Evolutionary conservation across 2,113 vertebrate genomes (phyloP).

Genomic region (Nothocercus nigrocapillus): DNA sequence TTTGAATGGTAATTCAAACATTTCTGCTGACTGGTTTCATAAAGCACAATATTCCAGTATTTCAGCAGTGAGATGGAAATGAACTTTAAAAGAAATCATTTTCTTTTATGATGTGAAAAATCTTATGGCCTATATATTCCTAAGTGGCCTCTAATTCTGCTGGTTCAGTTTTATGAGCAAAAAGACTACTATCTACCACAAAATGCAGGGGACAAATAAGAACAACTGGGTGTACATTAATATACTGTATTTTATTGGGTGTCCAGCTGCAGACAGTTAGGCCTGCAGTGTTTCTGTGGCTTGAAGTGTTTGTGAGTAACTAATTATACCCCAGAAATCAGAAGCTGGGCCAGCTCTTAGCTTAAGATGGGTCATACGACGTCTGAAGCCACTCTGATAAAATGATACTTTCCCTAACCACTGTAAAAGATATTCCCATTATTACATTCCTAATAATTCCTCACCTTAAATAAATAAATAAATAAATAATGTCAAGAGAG

Average conservation of each 20-base stretch:
- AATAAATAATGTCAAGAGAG: neutral
- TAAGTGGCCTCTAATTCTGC: neutral
- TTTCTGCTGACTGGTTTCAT: neutral
- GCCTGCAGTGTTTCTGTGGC: neutral
- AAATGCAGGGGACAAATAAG: neutral
- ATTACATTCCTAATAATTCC: constrained; percentile 1
- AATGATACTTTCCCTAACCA: neutral
- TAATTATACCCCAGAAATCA: neutral
- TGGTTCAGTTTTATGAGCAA: neutral
- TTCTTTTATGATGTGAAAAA: neutral
- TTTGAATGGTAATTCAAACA: neutral
- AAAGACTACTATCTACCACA: neutral
- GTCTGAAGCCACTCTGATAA: neutral
- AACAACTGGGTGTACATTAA: neutral
- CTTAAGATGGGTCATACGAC: neutral
- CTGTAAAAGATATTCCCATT: neutral
- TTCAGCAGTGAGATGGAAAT: neutral
- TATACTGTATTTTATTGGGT: neutral
- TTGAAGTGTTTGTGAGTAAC: neutral
- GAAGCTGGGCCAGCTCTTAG: neutral
- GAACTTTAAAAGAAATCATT: neutral
- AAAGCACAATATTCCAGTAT: neutral
- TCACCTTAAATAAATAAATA: neutral
- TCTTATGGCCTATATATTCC: neutral
- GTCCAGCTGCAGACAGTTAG: neutral